Conservation (phyloP, 2,888 invertebrate genomes). For the Nomada fabriciana region DNA sequence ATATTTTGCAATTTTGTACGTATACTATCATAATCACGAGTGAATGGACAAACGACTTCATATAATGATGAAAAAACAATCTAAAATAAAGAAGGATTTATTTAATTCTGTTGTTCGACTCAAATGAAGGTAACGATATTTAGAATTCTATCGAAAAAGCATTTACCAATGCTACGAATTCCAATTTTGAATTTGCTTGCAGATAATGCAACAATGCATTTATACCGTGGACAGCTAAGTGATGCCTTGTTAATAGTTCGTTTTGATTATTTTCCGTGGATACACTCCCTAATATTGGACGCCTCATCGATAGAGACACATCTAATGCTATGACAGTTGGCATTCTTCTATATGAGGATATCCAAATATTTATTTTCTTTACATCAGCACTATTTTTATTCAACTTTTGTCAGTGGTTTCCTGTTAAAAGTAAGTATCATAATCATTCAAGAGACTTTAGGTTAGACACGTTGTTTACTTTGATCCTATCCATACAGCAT, state of each 20-base stretch:
- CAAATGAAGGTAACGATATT: background rate
- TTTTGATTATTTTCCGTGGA: slow-evolving; percentile 79
- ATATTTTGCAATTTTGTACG: slow-evolving; percentile 90
- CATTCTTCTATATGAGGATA: slow-evolving; percentile 85
- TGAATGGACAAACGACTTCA: slow-evolving; percentile 92
- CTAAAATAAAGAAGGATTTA: slow-evolving; percentile 72
- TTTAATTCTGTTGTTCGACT: background rate
- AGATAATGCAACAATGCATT: slow-evolving; percentile 89
- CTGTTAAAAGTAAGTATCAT: background rate
- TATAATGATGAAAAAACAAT: slow-evolving; percentile 85
- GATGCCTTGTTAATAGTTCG: slow-evolving; percentile 86
- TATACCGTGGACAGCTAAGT: slow-evolving; percentile 89
- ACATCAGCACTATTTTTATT: background rate
- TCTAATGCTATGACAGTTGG: slow-evolving; percentile 90
- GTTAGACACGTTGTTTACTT: slow-evolving; percentile 26
- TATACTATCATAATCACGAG: slow-evolving; percentile 93
- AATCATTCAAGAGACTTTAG: slow-evolving; percentile 15
- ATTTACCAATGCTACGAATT: slow-evolving; percentile 90
- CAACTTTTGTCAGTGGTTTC: background rate
- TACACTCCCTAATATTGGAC: slow-evolving; percentile 86
- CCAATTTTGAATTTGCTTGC: slow-evolving; percentile 88
- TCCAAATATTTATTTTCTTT: slow-evolving; percentile 12
- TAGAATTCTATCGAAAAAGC: background rate
- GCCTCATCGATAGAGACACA: slow-evolving; percentile 90
- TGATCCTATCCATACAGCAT: background rate